Evolutionary conservation across 2,888 invertebrate species (phyloP), one percentile per base, ranked within the genome.

Genomic region (Eueremaeus valkanovi): DNA sequence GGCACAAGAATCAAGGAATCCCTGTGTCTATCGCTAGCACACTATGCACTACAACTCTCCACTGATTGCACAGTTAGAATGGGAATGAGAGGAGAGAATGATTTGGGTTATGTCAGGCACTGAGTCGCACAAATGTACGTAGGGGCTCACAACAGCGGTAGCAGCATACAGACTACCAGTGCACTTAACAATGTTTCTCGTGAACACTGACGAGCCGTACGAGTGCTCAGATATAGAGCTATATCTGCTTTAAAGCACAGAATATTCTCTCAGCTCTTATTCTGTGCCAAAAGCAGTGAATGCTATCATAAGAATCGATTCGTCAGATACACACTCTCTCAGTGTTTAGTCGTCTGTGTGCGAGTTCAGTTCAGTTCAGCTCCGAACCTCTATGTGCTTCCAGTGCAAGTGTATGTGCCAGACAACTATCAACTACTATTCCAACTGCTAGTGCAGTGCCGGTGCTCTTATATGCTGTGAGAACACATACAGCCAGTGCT

Each of bases 321-420:
- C n/a, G 51, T 51, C n/a, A 51, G 16, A 51, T 51, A 51, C 21
- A 51, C 51, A 51, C 51, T 51, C 51, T 51, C 51, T 51, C 51
- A 51, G 51, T 51, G 51, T 51, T 51, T 51, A 51, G 51, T 51
- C 51, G 51, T 51, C 51, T 51, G 51, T 51, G 21, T 51, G 51
- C 21, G 51, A 51, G 51, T 51, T 51, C 51, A 51, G 51, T n/a
- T n/a, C 51, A 51, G 51, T 51, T 51, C 51, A 51, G 51, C 8
- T 51, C 51, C 18, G 51, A n/a, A 21, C 21, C 3, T 51, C n/a
- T 21, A 51, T 51, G 51, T 21, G 51, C 51, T 51, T 8, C 45
- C 45, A 49, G 45, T 49, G 45, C 16, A 11, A 11, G 16, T 51
- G n/a, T 21, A 6, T 51, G 36, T 36, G 36, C 11, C 6, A 36